These are phyloP conservation scores for Hirtodrosophila trivittata DNA, from an alignment of 2,888 invertebrate species.

Conservation along the genomic window DNA sequence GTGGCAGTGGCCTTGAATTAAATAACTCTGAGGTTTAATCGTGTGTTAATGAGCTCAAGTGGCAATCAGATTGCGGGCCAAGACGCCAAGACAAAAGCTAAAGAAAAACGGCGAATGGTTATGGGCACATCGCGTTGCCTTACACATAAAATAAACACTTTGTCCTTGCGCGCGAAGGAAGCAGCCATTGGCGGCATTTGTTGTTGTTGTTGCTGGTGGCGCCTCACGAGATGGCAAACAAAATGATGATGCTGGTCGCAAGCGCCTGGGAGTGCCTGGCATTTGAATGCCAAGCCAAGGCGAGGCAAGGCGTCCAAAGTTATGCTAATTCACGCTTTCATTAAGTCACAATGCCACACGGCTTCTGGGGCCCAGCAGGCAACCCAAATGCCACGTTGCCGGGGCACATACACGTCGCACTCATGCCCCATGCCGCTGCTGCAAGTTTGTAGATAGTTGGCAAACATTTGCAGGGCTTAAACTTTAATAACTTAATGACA, in stretches of 20 bases:
- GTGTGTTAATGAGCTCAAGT: slow-evolving; percentile 77
- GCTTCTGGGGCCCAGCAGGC: slow-evolving; percentile 9
- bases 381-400: slow-evolving; percentile 18
- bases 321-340: slow-evolving; percentile 75
- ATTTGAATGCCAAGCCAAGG: slow-evolving; percentile 43
- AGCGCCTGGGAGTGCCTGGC: slow-evolving; percentile 1
- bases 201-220: slow-evolving; percentile 1
- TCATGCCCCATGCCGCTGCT: not conserved
- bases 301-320: slow-evolving; percentile 39
- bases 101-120: slow-evolving; percentile 10
- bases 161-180: slow-evolving; percentile 55
- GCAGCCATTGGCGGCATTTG: slow-evolving; percentile 2
- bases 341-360: slow-evolving; percentile 61
- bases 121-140: slow-evolving; percentile 31
- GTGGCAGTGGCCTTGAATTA: slow-evolving; percentile 37
- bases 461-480: slow-evolving; percentile 66
- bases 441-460: slow-evolving; percentile 65
- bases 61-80: slow-evolving; percentile 70
- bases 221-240: slow-evolving; percentile 12
- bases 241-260: slow-evolving; percentile 17
- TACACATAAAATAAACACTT: slow-evolving; percentile 67
- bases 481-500: slow-evolving; percentile 77
- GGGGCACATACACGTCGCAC: slow-evolving; percentile 13
- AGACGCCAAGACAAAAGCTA: slow-evolving; percentile 42
- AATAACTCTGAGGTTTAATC: slow-evolving; percentile 68